Evolutionary conservation across 2,888 invertebrate species (phyloP).

Genomic region (Tanytarsus gracilentus): DNA sequence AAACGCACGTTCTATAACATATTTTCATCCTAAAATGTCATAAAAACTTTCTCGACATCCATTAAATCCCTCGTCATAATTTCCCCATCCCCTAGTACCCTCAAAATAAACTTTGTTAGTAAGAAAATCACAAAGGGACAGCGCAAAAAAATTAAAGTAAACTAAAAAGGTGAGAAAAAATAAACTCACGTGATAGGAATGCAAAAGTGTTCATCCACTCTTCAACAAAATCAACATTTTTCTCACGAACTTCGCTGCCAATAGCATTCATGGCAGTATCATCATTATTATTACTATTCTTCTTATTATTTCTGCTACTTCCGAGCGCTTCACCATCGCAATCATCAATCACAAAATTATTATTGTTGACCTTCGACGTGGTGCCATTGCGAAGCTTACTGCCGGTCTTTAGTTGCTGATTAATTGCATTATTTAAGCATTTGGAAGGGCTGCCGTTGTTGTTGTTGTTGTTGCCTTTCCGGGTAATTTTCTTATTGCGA

Average conservation of each 20-base stretch:
- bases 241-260: slow-evolving; percentile 35
- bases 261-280: not conserved
- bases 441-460: not conserved
- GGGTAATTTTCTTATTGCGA: slow-evolving; percentile 28
- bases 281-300: not conserved
- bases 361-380: slow-evolving; percentile 18
- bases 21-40: too few species aligned
- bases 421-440: slow-evolving; percentile 25
- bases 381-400: slow-evolving; percentile 2
- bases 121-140: too few species aligned
- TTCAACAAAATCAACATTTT: slow-evolving; percentile 55
- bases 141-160: not conserved
- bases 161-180: slow-evolving; percentile 23
- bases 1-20: too few species aligned
- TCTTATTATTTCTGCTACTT: not conserved
- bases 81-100: too few species aligned
- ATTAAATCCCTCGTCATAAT: too few species aligned
- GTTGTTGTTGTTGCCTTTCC: not conserved
- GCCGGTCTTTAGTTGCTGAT: slow-evolving; percentile 20
- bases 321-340: not conserved
- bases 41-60: too few species aligned
- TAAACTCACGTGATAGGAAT: slow-evolving; percentile 58
- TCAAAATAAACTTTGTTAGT: too few species aligned
- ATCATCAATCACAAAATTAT: slow-evolving; percentile 27
- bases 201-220: slow-evolving; percentile 62